Base-by-base conservation (phyloP, 2,888 invertebrate genomes). In the Philaethria dido region DNA sequence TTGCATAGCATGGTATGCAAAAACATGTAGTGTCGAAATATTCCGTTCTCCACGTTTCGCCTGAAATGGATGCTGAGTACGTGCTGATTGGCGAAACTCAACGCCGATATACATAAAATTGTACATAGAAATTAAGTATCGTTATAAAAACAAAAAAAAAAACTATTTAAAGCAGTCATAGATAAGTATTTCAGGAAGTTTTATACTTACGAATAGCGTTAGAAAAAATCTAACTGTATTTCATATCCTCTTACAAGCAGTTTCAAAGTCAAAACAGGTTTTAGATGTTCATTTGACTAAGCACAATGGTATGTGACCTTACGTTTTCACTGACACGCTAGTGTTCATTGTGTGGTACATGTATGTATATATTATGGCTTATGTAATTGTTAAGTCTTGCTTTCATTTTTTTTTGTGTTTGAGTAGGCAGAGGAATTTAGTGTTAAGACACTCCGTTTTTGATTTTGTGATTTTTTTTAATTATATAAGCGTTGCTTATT, bases 241-340 rank as follows among this genome's bases (percentile, higher is more conserved):
- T 3, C 55, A 20, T n/a, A 39, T 55, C 55, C 39, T 14, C n/a
- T 22, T 42, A 22, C n/a, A 4, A 52, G 29, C 29, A 20, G 20
- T 42, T 25, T 42, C n/a, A 42, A 57, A 57, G 39, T 25, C 57
- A 42, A 22, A 52, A 42, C 57, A 16, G 14, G 57, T 57, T 57
- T 42, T 42, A 11, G 42, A 57, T 57, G 42, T 22, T 22, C n/a
- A 22, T 25, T 42, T 42, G 57, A 57, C 25, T 42, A 57, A 60
- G 45, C 45, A 29, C 47, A 57, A 47, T 42, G 64, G 64, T 57
- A 64, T 57, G 64, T 57, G 64, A 39, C 44, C 57, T 57, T 57
- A 39, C 47, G 64, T 39, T 64, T 64, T 57, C 64, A 64, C 64
- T 57, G 42, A 36, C 60, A 44, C 25, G 52, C 29, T 16, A 16